Evolutionary conservation across 1,140 invertebrate species (phyloP), one percentile per base, ranked within the genome.

Genomic region (Carposina sasakii): DNA sequence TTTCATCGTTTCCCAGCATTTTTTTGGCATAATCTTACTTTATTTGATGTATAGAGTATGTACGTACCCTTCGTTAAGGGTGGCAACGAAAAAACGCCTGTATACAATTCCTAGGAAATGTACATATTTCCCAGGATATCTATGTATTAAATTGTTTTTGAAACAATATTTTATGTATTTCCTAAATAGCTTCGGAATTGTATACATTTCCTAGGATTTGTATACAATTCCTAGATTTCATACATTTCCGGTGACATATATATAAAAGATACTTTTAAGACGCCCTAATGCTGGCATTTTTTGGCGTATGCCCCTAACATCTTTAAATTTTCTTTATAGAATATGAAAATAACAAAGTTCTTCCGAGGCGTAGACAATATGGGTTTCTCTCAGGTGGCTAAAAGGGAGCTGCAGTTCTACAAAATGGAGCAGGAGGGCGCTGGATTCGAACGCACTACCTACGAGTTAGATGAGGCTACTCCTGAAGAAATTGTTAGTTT

Each of bases 351-450:
- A 39, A 76, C 64, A 13, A 67, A 58, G 30, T 41, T 78, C 1
- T 77, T 82, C 26, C 63, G 67, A 1, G 78, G 78, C 10, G 71
- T 81, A 1, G 57, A 81, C 33, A 62, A 66, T 8, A 60, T 78
- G 13, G 63, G 40, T 36, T 71, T 81, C 30, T 65, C 52, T n/a
- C 63, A 69, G 20, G 59, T 68, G 0, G 67, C 67, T 0, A 74
- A 61, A 31, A 52, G 57, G 20, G 76, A 82, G 48, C 49, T 78
- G 2, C 34, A 65, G 1, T 55, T 55, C 39, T 67, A 45, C 22
- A 60, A 55, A 3, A 33, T 54, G 40, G 28, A 42, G 36, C 45
- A 43, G 40, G 49, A 54, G 10, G 67, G 72, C 19, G 10, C 13
- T 15, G 19, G 13, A 1, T 8, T 52, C 28, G 66, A 70, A 2